These are phyloP conservation scores for Apogon talboti DNA, from an alignment of 2,797 vertebrate species.

Conservation along the genomic window DNA sequence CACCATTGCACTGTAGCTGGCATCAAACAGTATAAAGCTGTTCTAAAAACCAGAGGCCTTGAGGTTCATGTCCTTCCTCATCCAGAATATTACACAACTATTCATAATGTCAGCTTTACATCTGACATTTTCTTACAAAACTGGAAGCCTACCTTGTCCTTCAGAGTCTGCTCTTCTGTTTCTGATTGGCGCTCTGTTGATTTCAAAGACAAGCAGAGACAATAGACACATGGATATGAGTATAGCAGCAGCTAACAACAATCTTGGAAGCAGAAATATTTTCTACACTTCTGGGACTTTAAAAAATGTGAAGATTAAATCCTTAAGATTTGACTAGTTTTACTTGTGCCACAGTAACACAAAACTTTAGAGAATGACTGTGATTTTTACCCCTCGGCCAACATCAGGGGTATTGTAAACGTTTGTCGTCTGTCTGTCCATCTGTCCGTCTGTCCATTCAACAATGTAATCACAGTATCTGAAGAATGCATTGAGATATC, in stretches of 20 bases:
- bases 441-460: too few relatives aligned
- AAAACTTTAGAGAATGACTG: neutral
- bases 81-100: conserved; percentile 18
- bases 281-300: conserved; percentile 6
- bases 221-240: too few relatives aligned
- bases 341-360: neutral
- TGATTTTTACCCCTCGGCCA: too few relatives aligned
- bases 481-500: too few relatives aligned
- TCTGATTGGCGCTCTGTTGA: conserved; percentile 45
- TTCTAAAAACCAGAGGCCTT: conserved; percentile 2
- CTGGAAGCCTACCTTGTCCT: conserved; percentile 56
- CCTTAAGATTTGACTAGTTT: neutral
- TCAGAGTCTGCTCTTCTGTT: conserved; percentile 23
- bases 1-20: neutral
- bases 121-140: conserved; percentile 18
- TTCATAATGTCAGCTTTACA: conserved; percentile 10
- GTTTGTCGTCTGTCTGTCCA: too few relatives aligned
- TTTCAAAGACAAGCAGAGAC: neutral
- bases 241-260: neutral
- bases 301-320: neutral
- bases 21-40: conserved; percentile 12
- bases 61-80: neutral
- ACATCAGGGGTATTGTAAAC: too few relatives aligned
- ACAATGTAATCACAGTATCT: too few relatives aligned
- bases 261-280: neutral